Conservation (phyloP, 2,113 vertebrate species). For the Ophiodon elongatus region DNA sequence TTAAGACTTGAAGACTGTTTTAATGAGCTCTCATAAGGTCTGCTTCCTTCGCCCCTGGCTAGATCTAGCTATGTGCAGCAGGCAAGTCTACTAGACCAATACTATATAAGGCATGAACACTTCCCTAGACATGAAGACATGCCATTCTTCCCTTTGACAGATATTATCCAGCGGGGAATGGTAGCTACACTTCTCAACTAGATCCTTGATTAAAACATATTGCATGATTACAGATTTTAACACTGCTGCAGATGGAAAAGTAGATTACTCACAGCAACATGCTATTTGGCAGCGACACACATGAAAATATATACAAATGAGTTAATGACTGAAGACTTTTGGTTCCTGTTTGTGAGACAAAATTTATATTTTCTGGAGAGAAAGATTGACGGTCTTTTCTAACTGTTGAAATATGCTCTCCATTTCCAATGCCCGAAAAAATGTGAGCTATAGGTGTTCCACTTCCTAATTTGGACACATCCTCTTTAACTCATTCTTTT, state of each 20-base stretch:
- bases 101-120: slow-evolving; percentile 84
- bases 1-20: slow-evolving; percentile 70
- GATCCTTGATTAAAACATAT: slow-evolving; percentile 70
- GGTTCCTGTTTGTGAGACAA: not conserved
- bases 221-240: slow-evolving; percentile 35
- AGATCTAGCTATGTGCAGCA: slow-evolving; percentile 75
- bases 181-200: slow-evolving; percentile 50
- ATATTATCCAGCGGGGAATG: slow-evolving; percentile 74
- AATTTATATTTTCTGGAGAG: slow-evolving; percentile 18
- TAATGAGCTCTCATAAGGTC: slow-evolving; percentile 80
- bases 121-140: slow-evolving; percentile 80
- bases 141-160: slow-evolving; percentile 83
- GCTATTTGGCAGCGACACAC: slow-evolving; percentile 10
- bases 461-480: slow-evolving; percentile 64
- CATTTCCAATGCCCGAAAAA: slow-evolving; percentile 2
- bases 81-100: slow-evolving; percentile 71
- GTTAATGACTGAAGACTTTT: slow-evolving; percentile 8
- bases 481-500: slow-evolving; percentile 36
- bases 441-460: slow-evolving; percentile 26
- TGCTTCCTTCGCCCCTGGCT: slow-evolving; percentile 76
- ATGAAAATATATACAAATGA: slow-evolving; percentile 24
- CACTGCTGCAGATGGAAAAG: slow-evolving; percentile 13
- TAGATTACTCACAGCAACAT: slow-evolving; percentile 37
- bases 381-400: slow-evolving; percentile 6
- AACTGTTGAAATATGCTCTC: slow-evolving; percentile 17